Percentiles rank a stretch among this genome's conserved stretches.
These are phyloP conservation scores for Malurus elegans DNA, from an alignment of 2,113 vertebrate genomes.

Conservation along the genomic window DNA sequence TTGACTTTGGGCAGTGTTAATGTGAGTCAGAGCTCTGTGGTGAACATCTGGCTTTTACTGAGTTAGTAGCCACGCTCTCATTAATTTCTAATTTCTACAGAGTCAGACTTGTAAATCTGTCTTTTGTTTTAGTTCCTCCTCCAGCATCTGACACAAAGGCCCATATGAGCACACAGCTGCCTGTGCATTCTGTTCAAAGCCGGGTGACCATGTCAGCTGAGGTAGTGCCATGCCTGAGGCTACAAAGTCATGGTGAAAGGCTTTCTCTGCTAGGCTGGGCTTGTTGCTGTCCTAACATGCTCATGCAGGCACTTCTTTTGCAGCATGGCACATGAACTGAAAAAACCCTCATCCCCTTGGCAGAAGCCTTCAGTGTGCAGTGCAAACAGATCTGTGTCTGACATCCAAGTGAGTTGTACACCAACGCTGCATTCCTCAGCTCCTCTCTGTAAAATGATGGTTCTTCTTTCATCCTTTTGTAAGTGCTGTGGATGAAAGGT, in stretches of 20 bases:
- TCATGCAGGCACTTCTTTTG: background rate
- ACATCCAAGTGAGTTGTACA: background rate
- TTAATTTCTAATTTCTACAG: background rate
- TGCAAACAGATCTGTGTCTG: background rate
- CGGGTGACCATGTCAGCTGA: background rate
- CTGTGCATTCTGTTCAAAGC: background rate
- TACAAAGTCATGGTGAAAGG: background rate
- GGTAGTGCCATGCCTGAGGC: background rate
- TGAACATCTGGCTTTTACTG: background rate
- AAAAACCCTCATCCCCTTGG: conserved; percentile 3
- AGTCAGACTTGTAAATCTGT: background rate
- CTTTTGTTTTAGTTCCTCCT: background rate
- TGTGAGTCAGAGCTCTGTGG: background rate
- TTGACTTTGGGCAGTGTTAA: background rate
- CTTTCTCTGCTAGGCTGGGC: background rate
- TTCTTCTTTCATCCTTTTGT: background rate
- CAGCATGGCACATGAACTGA: background rate
- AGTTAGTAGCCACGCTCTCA: background rate
- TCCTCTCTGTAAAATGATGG: background rate
- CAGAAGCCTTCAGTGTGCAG: background rate
- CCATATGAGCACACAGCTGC: background rate
- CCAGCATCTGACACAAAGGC: background rate
- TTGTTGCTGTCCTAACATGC: background rate
- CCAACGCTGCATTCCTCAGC: background rate
- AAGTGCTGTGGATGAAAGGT: background rate